Evolutionary conservation across 2,888 invertebrate species (phyloP).

Genomic region (Papilio protenor): DNA sequence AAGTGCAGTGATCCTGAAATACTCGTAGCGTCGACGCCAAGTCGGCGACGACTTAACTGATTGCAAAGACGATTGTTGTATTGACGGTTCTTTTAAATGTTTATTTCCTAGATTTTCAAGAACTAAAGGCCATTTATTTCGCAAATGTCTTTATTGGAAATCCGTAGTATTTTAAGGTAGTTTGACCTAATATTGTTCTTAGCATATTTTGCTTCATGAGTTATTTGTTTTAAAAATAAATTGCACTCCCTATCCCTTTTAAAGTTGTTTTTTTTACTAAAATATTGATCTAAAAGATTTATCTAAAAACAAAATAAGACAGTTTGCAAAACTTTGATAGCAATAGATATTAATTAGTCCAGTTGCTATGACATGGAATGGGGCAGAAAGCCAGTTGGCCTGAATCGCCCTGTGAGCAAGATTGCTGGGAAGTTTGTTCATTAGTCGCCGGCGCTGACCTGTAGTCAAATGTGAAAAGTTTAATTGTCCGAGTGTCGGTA

Average conservation of each 20-base stretch:
- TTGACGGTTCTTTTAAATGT: background rate
- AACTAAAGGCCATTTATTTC: background rate
- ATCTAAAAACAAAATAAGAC: too few relatives aligned
- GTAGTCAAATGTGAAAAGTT: slow-evolving; percentile 52
- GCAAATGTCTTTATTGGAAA: background rate
- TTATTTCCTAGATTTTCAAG: background rate
- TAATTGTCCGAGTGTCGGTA: slow-evolving; percentile 49
- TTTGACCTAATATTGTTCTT: background rate
- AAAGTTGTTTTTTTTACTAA: background rate
- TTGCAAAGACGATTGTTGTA: slow-evolving; percentile 18
- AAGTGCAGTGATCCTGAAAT: slow-evolving; percentile 6
- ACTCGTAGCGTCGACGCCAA: background rate
- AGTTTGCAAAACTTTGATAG: slow-evolving; percentile 7
- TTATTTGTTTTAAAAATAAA: background rate
- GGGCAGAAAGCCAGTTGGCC: slow-evolving; percentile 44
- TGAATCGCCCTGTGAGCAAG: slow-evolving; percentile 48
- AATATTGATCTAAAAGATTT: background rate
- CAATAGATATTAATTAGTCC: background rate
- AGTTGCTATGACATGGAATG: slow-evolving; percentile 27
- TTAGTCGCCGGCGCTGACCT: slow-evolving; percentile 50
- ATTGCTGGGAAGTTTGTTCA: slow-evolving; percentile 54
- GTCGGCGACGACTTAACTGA: slow-evolving; percentile 16
- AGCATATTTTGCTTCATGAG: background rate
- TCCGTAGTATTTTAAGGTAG: background rate
- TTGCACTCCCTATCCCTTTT: background rate